Conservation (phyloP, 1,140 invertebrate species). For the Heliconius congener region DNA sequence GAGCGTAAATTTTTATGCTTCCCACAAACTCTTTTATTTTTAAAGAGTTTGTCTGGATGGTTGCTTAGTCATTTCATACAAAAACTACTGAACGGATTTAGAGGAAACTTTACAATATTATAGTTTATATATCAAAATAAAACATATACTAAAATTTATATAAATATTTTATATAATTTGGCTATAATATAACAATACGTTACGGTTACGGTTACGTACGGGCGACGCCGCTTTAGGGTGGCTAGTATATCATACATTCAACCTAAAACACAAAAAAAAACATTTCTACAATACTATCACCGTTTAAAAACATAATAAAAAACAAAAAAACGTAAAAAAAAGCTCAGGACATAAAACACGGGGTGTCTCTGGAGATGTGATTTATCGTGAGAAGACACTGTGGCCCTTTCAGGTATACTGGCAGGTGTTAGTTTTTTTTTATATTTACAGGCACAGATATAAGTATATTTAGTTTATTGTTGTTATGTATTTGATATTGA, state of each 20-base stretch:
- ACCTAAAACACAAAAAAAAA: slow-evolving; percentile 1
- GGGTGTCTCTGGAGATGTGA: slow-evolving; percentile 66
- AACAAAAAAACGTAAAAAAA: slow-evolving; percentile 40
- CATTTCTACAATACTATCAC: slow-evolving; percentile 12
- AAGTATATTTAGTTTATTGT: not conserved
- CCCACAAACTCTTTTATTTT: too few relatives aligned
- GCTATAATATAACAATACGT: too few relatives aligned
- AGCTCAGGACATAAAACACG: slow-evolving; percentile 67
- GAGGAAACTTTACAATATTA: too few relatives aligned
- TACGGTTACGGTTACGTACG: too few relatives aligned
- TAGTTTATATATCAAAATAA: too few relatives aligned
- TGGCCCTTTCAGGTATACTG: slow-evolving; percentile 57
- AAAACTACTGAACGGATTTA: too few relatives aligned
- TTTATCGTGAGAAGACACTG: slow-evolving; percentile 79
- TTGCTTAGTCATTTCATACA: too few relatives aligned
- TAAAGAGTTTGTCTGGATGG: too few relatives aligned
- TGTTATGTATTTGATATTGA: slow-evolving; percentile 2
- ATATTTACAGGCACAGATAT: not conserved
- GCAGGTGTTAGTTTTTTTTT: slow-evolving; percentile 54
- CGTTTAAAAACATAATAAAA: slow-evolving; percentile 50
- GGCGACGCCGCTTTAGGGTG: too few relatives aligned
- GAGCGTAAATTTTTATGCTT: too few relatives aligned
- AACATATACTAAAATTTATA: too few relatives aligned
- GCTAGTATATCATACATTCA: not conserved
- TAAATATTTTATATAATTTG: too few relatives aligned